A percentile compares a stretch with the other conserved stretches of the same genome.
phyloP scores from a whole-genome alignment of 2,113 vertebrate species.

The Salvelinus fontinalis region DNA sequence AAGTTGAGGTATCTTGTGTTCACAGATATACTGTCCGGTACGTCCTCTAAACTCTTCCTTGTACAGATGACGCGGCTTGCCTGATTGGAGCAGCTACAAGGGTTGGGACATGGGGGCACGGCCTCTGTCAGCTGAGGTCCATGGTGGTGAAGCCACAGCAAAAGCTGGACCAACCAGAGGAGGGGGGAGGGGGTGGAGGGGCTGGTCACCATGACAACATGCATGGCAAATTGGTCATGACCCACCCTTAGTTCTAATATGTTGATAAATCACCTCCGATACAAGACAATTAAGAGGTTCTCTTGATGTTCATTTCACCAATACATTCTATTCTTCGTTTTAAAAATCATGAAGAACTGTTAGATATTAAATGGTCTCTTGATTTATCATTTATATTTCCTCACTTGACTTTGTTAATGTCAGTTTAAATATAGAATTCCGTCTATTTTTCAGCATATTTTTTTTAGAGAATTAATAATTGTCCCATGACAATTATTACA shows the following conservation, averaged over 20 bases:
- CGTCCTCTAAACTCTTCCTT: slow-evolving; percentile 84
- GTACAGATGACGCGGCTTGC: slow-evolving; percentile 95
- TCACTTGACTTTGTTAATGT: slow-evolving; percentile 57
- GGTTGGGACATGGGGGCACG: slow-evolving; percentile 80
- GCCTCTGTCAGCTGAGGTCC: slow-evolving; percentile 75
- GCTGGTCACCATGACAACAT: slow-evolving; percentile 81
- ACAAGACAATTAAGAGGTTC: slow-evolving; percentile 53
- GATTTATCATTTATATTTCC: slow-evolving; percentile 42
- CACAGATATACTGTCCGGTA: slow-evolving; percentile 88
- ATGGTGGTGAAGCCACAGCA: slow-evolving; percentile 74
- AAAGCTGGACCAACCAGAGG: slow-evolving; percentile 71
- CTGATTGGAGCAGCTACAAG: slow-evolving; percentile 93
- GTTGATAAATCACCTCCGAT: slow-evolving; percentile 62
- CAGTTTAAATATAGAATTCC: slow-evolving; percentile 37
- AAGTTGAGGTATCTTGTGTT: slow-evolving; percentile 98
- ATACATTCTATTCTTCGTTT: slow-evolving; percentile 33
- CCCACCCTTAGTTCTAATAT: slow-evolving; percentile 71
- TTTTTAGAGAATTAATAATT: slow-evolving; percentile 38
- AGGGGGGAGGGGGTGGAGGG: slow-evolving; percentile 76
- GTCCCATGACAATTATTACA: slow-evolving; percentile 54
- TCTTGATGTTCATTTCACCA: slow-evolving; percentile 54
- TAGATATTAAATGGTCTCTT: too few species aligned
- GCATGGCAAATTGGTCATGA: slow-evolving; percentile 83
- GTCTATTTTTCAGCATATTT: slow-evolving; percentile 43
- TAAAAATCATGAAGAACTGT: slow-evolving; percentile 33